Evolutionary conservation across 2,888 invertebrate genomes (phyloP), one percentile per base, ranked within the genome.

Genomic region (Plagiodera versicolora): DNA sequence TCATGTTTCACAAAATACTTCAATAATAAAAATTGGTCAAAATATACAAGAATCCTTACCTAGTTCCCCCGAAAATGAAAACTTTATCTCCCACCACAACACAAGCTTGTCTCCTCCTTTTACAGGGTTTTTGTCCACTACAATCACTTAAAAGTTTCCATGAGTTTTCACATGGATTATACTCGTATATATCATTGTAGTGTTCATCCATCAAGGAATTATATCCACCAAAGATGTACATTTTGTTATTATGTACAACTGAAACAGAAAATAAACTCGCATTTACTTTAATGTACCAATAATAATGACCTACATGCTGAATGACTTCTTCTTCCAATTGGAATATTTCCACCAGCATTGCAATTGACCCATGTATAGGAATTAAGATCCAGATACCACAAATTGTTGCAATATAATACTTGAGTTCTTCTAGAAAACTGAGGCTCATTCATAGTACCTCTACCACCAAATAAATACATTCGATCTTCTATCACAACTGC

Each of bases 161-260:
- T 45, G 77, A 72, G 72, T 85, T 86, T 1, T 80, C 81, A 59
- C 78, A 81, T 28, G 89, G 84, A 74, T 87, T 84, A 79, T 89
- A 95, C 73, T 87, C 87, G 77, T 88, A 88, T 65, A 95, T 81
- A 80, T 95, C 94, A 80, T 92, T 91, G 75, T 88, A 95, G 81
- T 96, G 96, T 56, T 84, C 81, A 70, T 89, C 87, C 56, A 83
- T 77, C 24, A 88, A 81, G 9, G 92, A 91, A 80, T 95, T 93
- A 76, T 89, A 95, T 24, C 96, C 96, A 53, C 95, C 96, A 81
- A 96, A 95, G 64, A 95, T 87, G 76, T 91, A 95, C 82, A 96
- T 87, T 71, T 86, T 83, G 18, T 85, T 87, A 67, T 89, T 85
- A 76, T 91, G 87, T 5, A 89, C 81, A 87, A 94, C 94, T 94